A percentile compares a stretch with the other conserved stretches of the same genome.
phyloP scores from a whole-genome alignment of 92 coral and sea anemone genomes.

The Siderastrea radians region DNA sequence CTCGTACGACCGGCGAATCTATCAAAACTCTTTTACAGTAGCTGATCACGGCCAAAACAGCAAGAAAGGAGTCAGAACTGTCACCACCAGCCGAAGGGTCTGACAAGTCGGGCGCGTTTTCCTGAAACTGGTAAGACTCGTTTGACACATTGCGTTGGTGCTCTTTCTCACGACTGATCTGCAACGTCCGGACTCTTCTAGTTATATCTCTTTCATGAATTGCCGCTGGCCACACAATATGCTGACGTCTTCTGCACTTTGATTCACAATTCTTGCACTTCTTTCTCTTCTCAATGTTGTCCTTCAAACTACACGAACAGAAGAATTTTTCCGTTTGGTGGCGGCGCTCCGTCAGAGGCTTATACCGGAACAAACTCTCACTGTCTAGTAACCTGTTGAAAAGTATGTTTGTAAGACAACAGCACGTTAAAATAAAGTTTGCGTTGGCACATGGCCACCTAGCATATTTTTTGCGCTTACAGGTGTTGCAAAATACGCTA shows the following conservation, averaged over 20 bases:
- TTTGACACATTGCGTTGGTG: conserved; percentile 11
- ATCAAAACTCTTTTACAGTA: conserved; percentile 75
- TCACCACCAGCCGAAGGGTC: neutral
- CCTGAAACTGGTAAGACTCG: neutral
- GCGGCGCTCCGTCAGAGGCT: neutral
- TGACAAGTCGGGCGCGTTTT: neutral
- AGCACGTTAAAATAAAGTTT: neutral
- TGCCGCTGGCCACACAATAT: conserved; percentile 58
- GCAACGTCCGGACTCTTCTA: conserved; percentile 58
- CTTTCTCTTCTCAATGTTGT: conserved; percentile 38
- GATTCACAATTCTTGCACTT: conserved; percentile 50
- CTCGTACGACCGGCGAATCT: conserved; percentile 55
- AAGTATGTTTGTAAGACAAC: neutral
- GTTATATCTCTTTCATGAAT: conserved; percentile 77
- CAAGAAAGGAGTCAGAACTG: conserved; percentile 31
- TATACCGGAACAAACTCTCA: conserved; percentile 67
- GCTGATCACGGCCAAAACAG: conserved; percentile 58
- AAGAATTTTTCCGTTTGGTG: conserved; percentile 25
- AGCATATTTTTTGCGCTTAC: neutral
- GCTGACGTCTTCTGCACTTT: conserved; percentile 53
- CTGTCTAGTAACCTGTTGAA: conserved; percentile 51
- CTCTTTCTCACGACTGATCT: conserved; percentile 52
- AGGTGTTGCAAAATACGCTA: no score
- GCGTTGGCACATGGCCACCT: neutral
- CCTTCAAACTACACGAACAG: conserved; percentile 71